These are phyloP conservation scores for Pachliopta kotzebuea DNA, from an alignment of 2,888 invertebrate genomes.

Conservation along the genomic window DNA sequence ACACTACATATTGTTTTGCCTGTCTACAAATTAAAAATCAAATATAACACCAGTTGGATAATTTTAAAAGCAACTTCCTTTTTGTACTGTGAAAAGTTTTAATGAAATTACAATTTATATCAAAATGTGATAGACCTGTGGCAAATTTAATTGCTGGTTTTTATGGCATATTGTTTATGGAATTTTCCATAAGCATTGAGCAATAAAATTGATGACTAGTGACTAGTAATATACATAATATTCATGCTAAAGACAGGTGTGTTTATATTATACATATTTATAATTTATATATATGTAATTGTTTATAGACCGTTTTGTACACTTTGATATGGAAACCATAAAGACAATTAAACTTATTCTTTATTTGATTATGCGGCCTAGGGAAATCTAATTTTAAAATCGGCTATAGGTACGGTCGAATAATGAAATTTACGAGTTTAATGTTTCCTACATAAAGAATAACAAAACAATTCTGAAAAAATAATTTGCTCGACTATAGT, in stretches of 20 bases:
- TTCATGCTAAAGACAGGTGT: conserved; percentile 30
- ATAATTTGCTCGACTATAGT: not conserved
- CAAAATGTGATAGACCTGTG: conserved; percentile 9
- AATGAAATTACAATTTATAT: conserved; percentile 7
- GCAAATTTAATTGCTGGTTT: not conserved
- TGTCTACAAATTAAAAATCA: conserved; percentile 5
- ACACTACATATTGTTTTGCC: conserved; percentile 10
- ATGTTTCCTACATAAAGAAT: not conserved
- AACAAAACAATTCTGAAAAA: not conserved
- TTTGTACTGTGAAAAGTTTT: conserved; percentile 1
- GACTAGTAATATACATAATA: conserved; percentile 27
- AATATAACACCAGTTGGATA: conserved; percentile 8
- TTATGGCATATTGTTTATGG: not conserved
- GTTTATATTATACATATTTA: conserved; percentile 30
- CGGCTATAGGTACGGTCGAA: conserved; percentile 8
- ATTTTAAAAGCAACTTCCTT: not conserved
- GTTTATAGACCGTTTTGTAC: conserved; percentile 32
- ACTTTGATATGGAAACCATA: conserved; percentile 28
- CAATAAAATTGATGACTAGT: conserved; percentile 27
- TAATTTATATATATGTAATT: conserved; percentile 33
- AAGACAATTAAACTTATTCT: conserved; percentile 27
- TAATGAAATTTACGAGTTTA: conserved; percentile 12
- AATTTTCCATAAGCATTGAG: conserved; percentile 10
- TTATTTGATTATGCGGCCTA: conserved; percentile 25
- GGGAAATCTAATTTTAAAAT: conserved; percentile 5